Evolutionary conservation across 1,140 invertebrate species (phyloP).

Genomic region (Oncopodura yosiiana): DNA sequence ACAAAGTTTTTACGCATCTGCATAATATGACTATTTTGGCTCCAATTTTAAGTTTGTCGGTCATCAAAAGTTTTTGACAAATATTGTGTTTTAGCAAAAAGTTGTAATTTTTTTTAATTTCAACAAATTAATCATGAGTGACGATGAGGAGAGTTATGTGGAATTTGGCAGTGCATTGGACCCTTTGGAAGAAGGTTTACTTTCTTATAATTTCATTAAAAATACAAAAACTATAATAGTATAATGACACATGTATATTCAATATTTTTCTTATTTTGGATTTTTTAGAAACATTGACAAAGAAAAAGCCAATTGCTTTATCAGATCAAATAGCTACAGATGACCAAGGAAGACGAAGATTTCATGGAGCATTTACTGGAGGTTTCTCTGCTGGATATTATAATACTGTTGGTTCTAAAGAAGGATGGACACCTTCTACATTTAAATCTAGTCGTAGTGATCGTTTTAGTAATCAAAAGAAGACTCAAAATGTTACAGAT

Average conservation of each 20-base stretch:
- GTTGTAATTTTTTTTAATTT: too few species aligned
- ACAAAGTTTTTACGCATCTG: too few species aligned
- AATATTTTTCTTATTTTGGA: not conserved
- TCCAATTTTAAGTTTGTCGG: too few species aligned
- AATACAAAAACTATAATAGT: not conserved
- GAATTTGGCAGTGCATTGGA: constrained; percentile 65
- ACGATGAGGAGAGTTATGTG: constrained; percentile 57
- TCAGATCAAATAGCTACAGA: constrained; percentile 87
- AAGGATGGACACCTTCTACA: constrained; percentile 85
- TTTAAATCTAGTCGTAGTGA: constrained; percentile 81
- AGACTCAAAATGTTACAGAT: constrained; percentile 66
- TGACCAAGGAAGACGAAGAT: constrained; percentile 76
- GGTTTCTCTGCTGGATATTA: constrained; percentile 97
- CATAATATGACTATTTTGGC: too few species aligned
- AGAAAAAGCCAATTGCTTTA: constrained; percentile 68
- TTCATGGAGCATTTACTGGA: constrained; percentile 98
- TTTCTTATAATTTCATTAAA: not conserved
- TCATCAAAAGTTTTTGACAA: too few species aligned
- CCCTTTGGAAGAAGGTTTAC: constrained; percentile 63
- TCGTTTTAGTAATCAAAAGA: constrained; percentile 45
- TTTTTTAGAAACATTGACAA: constrained; percentile 57
- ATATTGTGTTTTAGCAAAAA: too few species aligned
- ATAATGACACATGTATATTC: not conserved
- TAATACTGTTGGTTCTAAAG: constrained; percentile 88
- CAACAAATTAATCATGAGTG: constrained; percentile 11